Conservation (phyloP, 2,888 invertebrate genomes). For the Cecidostiba fungosa region DNA sequence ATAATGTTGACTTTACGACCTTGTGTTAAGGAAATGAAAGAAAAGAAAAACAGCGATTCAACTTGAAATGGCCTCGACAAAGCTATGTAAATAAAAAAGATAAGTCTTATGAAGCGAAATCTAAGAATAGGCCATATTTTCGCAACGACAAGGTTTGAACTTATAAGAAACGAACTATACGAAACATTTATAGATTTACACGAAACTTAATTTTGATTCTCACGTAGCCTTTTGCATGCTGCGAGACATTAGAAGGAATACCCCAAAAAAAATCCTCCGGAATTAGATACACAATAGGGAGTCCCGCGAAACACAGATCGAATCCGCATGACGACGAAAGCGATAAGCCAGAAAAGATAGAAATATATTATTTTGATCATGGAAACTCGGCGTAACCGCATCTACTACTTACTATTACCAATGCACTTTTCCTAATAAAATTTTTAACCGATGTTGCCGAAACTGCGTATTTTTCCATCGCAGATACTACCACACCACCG, state of each 20-base stretch:
- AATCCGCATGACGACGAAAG: background rate
- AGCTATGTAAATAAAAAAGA: constrained; percentile 66
- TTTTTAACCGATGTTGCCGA: background rate
- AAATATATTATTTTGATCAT: constrained; percentile 87
- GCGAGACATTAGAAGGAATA: constrained; percentile 32
- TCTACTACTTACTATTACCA: background rate
- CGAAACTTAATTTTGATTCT: background rate
- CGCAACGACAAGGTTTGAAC: constrained; percentile 42
- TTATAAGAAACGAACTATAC: background rate
- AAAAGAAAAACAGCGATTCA: constrained; percentile 67
- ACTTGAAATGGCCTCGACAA: constrained; percentile 69
- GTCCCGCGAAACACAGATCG: constrained; percentile 3
- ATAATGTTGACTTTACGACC: constrained; percentile 18
- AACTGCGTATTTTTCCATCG: background rate
- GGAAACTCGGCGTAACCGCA: constrained; percentile 82
- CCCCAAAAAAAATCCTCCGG: background rate
- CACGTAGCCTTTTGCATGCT: constrained; percentile 23
- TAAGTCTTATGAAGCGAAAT: constrained; percentile 70
- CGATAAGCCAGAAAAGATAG: constrained; percentile 80
- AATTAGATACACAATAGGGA: constrained; percentile 28
- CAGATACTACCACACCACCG: constrained; percentile 84
- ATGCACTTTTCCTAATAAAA: background rate
- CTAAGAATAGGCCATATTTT: constrained; percentile 48
- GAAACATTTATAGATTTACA: background rate
- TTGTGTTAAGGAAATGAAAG: constrained; percentile 27